These are phyloP conservation scores for Pseudopipra pipra DNA, from an alignment of 2,113 vertebrate genomes.

Conservation along the genomic window DNA sequence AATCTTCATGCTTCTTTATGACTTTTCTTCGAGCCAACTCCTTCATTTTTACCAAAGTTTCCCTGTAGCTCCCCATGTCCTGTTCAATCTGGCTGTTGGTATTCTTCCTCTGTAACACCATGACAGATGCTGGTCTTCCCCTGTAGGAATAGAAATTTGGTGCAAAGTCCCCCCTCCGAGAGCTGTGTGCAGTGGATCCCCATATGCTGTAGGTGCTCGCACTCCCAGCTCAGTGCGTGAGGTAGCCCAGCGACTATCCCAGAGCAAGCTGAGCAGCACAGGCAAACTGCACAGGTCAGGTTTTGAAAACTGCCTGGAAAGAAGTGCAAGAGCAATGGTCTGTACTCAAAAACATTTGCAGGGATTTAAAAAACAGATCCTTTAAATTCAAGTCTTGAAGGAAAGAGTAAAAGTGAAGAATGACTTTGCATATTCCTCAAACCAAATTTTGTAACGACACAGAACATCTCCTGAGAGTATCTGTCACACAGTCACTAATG, in stretches of 20 bases:
- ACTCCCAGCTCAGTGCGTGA: neutral
- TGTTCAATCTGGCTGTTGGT: neutral
- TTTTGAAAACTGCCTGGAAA: neutral
- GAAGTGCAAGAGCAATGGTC: neutral
- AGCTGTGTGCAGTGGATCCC: neutral
- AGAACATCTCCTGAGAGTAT: neutral
- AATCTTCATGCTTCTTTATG: neutral
- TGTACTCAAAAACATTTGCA: neutral
- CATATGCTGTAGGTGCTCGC: neutral
- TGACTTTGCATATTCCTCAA: neutral
- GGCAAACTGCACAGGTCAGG: neutral
- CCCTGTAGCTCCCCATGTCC: neutral
- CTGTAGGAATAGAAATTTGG: neutral
- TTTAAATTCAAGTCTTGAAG: neutral
- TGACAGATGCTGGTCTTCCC: neutral
- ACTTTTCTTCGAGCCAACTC: neutral
- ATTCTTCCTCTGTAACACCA: neutral
- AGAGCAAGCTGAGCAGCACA: neutral
- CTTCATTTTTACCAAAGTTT: neutral
- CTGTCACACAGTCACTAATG: neutral
- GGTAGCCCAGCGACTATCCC: neutral
- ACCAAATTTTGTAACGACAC: neutral
- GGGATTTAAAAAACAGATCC: neutral
- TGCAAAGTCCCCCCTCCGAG: accelerated
- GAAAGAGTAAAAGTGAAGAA: neutral